phyloP scores from a whole-genome alignment of 2,888 invertebrate genomes.

The Eupsilia transversa region DNA sequence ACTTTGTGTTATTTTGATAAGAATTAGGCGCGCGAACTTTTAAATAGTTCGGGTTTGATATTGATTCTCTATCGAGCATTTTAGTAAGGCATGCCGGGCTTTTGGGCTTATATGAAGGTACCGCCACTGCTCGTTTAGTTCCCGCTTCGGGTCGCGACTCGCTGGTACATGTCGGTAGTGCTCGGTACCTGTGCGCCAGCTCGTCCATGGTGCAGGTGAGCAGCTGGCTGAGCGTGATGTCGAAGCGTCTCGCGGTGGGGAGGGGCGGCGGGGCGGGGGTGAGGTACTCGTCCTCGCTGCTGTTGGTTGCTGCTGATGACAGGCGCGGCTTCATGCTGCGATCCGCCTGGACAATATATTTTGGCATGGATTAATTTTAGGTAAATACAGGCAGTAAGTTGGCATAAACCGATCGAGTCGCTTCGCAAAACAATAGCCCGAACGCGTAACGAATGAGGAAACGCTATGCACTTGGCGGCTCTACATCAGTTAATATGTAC shows the following conservation, averaged over 20 bases:
- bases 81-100: no score
- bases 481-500: no score
- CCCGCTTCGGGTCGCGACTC: not conserved
- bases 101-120: no score
- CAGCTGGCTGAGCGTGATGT: slow-evolving; percentile 95
- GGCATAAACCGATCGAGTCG: not conserved
- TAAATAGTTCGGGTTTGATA: no score
- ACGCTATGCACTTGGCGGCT: not conserved
- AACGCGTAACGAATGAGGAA: not conserved
- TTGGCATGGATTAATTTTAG: not conserved
- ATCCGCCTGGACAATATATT: slow-evolving; percentile 77
- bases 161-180: not conserved
- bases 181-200: slow-evolving; percentile 91
- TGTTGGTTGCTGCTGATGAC: slow-evolving; percentile 87
- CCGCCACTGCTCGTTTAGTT: no score
- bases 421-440: not conserved
- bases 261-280: slow-evolving; percentile 91
- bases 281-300: slow-evolving; percentile 93
- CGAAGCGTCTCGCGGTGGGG: slow-evolving; percentile 90
- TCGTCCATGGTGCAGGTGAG: slow-evolving; percentile 95
- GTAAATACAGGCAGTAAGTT: not conserved
- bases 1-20: no score
- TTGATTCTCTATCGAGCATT: no score
- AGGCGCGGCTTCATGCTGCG: slow-evolving; percentile 86
- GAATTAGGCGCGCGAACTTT: no score